Conservation (phyloP, 2,113 vertebrate species). For the Oryzias woworae region DNA sequence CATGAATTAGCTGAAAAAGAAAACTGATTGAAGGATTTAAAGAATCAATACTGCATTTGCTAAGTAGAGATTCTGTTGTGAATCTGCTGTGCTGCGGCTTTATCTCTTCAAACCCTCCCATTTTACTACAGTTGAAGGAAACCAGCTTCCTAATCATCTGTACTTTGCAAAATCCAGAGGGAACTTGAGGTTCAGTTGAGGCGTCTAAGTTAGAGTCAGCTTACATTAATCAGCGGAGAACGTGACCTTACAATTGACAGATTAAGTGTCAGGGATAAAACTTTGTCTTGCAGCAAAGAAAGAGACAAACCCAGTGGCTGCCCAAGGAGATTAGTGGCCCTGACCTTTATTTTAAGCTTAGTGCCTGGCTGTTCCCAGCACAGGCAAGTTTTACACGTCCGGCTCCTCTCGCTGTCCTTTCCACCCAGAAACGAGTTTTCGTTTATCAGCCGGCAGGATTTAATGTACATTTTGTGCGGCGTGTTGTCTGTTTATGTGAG, state of each 20-base stretch:
- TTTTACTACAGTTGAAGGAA: constrained; percentile 2
- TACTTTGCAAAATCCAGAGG: constrained; percentile 45
- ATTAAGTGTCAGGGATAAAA: constrained; percentile 73
- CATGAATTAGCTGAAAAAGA: no score
- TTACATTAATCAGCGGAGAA: constrained; percentile 75
- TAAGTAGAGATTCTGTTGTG: no score
- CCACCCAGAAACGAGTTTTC: constrained; percentile 51
- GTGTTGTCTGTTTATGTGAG: constrained; percentile 28
- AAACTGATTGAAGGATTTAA: no score
- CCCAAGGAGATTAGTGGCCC: constrained; percentile 69
- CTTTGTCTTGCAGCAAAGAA: constrained; percentile 60
- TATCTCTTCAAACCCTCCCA: constrained; percentile 11
- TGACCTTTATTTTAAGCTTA: constrained; percentile 69
- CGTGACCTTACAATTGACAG: constrained; percentile 75
- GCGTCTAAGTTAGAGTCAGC: constrained; percentile 71
- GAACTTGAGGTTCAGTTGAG: constrained; percentile 46
- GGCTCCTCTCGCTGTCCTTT: constrained; percentile 49
- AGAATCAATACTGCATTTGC: no score
- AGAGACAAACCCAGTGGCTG: constrained; percentile 57
- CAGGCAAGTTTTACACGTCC: constrained; percentile 65
- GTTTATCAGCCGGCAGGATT: constrained; percentile 50
- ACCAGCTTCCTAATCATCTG: constrained; percentile 16
- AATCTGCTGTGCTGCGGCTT: not conserved
- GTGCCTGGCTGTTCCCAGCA: constrained; percentile 47
- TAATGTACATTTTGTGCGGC: constrained; percentile 36